phyloP scores from a whole-genome alignment of 2,797 vertebrate species.

The Schizothorax lantsangensis region DNA sequence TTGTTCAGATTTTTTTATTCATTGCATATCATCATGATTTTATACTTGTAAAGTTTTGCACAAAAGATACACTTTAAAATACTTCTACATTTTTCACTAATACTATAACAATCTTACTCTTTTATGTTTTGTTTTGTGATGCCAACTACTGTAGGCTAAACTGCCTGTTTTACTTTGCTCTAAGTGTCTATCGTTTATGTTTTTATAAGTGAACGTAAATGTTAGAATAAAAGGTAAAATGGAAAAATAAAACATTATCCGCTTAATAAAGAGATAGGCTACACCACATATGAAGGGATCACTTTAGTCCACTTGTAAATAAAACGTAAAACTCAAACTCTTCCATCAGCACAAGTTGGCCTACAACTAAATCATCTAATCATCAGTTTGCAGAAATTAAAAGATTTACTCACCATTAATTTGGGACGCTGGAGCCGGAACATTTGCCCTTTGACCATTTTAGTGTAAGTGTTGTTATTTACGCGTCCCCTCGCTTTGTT shows the following conservation, averaged over 20 bases:
- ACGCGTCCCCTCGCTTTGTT: not conserved
- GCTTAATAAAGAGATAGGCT: not conserved
- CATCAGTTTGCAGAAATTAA: not conserved
- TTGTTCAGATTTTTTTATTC: not conserved
- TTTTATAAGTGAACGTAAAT: not conserved
- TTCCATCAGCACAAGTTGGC: not conserved
- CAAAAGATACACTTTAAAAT: not conserved
- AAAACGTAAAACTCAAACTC: not conserved
- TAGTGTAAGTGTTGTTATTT: not conserved
- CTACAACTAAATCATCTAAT: not conserved
- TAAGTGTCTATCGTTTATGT: not conserved
- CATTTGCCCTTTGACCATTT: not conserved
- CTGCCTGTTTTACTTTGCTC: not conserved
- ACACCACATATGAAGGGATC: not conserved
- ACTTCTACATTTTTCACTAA: not conserved
- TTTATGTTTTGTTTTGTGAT: not conserved
- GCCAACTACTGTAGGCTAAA: not conserved
- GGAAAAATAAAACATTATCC: not conserved
- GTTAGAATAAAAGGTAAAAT: not conserved
- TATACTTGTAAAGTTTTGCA: conserved; percentile 4
- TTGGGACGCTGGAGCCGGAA: not conserved
- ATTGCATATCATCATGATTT: not conserved
- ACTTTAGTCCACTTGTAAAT: not conserved
- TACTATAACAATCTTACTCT: not conserved
- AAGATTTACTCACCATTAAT: not conserved